phyloP scores from a whole-genome alignment of 1,140 invertebrate genomes.

The Temnothorax nylanderi region DNA sequence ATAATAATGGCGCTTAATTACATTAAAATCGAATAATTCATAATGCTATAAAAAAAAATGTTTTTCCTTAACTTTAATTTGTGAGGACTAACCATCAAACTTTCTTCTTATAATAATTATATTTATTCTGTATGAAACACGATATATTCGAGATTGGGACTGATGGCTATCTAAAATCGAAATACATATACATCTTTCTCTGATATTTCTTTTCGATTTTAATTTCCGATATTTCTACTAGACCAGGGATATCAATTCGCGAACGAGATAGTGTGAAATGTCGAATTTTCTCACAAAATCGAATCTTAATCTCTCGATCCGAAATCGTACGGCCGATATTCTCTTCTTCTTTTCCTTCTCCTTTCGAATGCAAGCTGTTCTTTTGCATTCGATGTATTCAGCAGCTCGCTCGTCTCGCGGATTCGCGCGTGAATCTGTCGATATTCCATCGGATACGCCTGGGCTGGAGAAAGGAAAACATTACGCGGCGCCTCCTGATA shows the following conservation, averaged over 20 bases:
- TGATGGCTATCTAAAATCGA: constrained; percentile 12
- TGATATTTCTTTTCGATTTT: constrained; percentile 2
- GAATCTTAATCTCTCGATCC: constrained; percentile 52
- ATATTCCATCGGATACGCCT: constrained; percentile 46
- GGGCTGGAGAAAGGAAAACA: constrained; percentile 40
- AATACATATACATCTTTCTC: not conserved
- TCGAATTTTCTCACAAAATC: constrained; percentile 30
- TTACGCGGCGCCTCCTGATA: constrained; percentile 40
- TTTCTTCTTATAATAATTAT: not conserved
- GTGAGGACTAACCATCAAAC: not conserved
- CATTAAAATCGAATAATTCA: not conserved
- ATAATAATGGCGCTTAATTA: no score
- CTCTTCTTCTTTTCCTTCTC: not conserved
- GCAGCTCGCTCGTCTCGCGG: constrained; percentile 32
- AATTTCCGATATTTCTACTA: not conserved
- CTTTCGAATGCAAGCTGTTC: not conserved
- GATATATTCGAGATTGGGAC: not conserved
- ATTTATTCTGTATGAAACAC: not conserved
- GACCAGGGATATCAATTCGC: not conserved
- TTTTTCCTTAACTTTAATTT: not conserved
- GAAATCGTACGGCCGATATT: constrained; percentile 25
- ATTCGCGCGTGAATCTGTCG: constrained; percentile 53
- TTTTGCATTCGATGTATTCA: constrained; percentile 38
- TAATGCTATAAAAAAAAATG: not conserved
- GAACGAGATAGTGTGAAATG: constrained; percentile 7